phyloP scores from a whole-genome alignment of 2,113 vertebrate genomes.

The Ramphastos sulfuratus region DNA sequence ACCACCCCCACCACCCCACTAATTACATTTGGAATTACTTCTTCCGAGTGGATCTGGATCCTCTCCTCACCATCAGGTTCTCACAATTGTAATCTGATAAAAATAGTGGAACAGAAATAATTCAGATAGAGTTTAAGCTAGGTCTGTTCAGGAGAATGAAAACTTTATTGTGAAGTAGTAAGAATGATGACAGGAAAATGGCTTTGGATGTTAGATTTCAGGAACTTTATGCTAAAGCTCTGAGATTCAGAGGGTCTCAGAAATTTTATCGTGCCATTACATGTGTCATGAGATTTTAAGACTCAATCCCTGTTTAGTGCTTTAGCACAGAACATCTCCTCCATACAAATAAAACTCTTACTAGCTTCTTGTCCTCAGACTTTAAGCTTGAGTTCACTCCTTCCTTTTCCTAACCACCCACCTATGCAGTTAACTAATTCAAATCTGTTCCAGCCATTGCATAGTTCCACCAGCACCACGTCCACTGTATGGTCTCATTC shows the following conservation, averaged over 20 bases:
- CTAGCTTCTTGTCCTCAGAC: background rate
- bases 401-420: background rate
- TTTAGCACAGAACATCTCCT: background rate
- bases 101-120: background rate
- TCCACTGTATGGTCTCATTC: background rate
- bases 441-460: background rate
- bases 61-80: background rate
- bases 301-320: background rate
- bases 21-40: background rate
- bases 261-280: background rate
- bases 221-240: background rate
- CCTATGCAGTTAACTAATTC: background rate
- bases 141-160: background rate
- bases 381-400: background rate
- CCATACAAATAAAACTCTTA: background rate
- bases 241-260: background rate
- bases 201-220: background rate
- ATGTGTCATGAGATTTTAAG: background rate
- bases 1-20: background rate
- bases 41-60: background rate
- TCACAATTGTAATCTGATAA: background rate
- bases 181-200: background rate
- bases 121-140: background rate
- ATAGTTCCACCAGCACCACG: background rate
- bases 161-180: background rate